Percentiles rank a stretch among this genome's conserved stretches.
These are phyloP conservation scores for Adrianichthys oophorus DNA, from an alignment of 2,797 vertebrate species.

Conservation along the genomic window DNA sequence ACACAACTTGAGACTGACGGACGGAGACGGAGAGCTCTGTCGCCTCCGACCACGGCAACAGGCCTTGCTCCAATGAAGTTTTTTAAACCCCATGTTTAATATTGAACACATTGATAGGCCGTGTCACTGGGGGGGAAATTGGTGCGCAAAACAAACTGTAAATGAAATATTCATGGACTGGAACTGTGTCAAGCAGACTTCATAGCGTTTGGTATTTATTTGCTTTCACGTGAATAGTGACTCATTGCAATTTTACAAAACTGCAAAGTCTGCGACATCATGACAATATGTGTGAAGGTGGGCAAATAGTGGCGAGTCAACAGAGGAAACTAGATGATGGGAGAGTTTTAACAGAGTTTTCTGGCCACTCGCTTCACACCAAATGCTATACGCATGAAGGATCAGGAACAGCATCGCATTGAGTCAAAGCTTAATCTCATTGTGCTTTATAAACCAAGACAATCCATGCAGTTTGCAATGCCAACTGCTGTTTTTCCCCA, in stretches of 20 bases:
- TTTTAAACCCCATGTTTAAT: slow-evolving; percentile 55
- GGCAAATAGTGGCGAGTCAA: slow-evolving; percentile 22
- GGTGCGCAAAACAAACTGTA: slow-evolving; percentile 26
- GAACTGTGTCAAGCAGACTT: not conserved
- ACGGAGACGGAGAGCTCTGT: slow-evolving; percentile 30
- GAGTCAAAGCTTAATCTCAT: slow-evolving; percentile 1
- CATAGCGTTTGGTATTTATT: slow-evolving; percentile 2
- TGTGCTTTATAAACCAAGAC: not conserved
- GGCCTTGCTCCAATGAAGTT: no score
- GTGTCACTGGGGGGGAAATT: slow-evolving; percentile 8
- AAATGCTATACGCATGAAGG: slow-evolving; percentile 19
- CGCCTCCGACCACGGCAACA: slow-evolving; percentile 7
- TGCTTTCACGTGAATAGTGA: slow-evolving; percentile 10
- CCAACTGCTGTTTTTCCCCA: slow-evolving; percentile 11
- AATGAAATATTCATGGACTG: no score
- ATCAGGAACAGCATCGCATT: slow-evolving; percentile 29
- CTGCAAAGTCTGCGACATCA: not conserved
- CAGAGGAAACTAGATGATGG: slow-evolving; percentile 13
- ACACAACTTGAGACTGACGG: slow-evolving; percentile 4
- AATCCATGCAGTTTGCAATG: slow-evolving; percentile 1
- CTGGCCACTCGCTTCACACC: slow-evolving; percentile 29
- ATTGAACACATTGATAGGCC: slow-evolving; percentile 25
- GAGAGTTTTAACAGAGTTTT: slow-evolving; percentile 11
- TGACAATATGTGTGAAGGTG: slow-evolving; percentile 1
- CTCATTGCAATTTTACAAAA: slow-evolving; percentile 1